Base-by-base conservation (phyloP, 2,888 invertebrate species). In the Electrophaes corylata region DNA sequence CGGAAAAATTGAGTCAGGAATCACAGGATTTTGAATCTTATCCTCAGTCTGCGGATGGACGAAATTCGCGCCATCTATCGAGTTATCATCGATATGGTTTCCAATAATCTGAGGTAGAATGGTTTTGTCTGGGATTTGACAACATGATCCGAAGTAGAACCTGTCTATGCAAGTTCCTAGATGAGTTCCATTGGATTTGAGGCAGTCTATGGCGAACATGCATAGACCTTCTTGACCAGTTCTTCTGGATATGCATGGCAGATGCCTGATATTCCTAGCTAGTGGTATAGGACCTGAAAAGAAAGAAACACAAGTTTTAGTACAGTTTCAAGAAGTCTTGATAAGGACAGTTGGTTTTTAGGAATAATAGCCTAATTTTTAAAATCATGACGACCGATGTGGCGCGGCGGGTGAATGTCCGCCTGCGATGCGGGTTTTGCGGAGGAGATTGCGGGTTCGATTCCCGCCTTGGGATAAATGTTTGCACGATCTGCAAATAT, bases 181-280 rank as follows among this genome's bases (percentile, higher is more conserved):
- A 75, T 98, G 98, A 0, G 97, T 96, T 39, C 98, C 98, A 79
- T 98, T 98, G 60, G 96, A 94, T 91, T 97, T 96, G 44, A 96
- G 94, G 81, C 98, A 98, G 74, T 98, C 96, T 84, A 97, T 97
- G 60, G 97, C 98, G 79, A 98, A 98, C 98, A 98, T 98, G 78
- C 98, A 98, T 0, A 96, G 93, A 0, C 98, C 98, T 62, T 95
- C 95, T 67, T 96, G 94, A 31, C 94, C 95, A 26, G 95, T 95
- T 77, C 94, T 94, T 78, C 96, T 93, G 56, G 96, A 96, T 80
- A 97, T 94, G 87, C 98, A 98, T 23, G 97, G 96, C 72, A 97
- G 91, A 78, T 97, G 97, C 78, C 97, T 94, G 81, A 98, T 98
- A 84, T 97, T 97, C 75, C 97, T 95, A 72, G 96, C 97, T 76